A percentile compares a stretch with the other conserved stretches of the same genome.
Evolutionary conservation across 1,140 invertebrate species (phyloP).

Genomic region (Streblospio benedicti): DNA sequence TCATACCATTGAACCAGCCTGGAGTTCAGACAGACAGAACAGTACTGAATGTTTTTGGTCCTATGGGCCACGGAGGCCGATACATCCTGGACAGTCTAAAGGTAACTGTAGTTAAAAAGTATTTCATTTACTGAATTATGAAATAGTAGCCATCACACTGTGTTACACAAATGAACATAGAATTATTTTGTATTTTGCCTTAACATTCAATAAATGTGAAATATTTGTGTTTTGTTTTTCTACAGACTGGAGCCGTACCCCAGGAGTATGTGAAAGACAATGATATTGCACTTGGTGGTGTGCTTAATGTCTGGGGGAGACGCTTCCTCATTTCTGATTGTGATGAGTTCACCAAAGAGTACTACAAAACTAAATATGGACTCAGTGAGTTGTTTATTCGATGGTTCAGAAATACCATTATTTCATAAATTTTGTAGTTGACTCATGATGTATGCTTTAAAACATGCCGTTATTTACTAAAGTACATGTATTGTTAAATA

Average conservation of each 20-base stretch:
- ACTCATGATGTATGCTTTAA: background rate
- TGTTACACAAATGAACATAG: no score
- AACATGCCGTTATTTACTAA: background rate
- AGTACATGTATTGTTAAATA: background rate
- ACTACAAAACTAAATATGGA: conserved; percentile 49
- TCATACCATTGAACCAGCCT: conserved; percentile 51
- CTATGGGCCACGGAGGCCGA: conserved; percentile 54
- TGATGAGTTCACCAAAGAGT: conserved; percentile 49
- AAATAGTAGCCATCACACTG: no score
- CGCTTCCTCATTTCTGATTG: conserved; percentile 43
- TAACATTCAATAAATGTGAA: no score
- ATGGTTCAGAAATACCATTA: conserved; percentile 21
- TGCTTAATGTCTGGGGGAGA: conserved; percentile 44
- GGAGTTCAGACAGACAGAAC: conserved; percentile 56
- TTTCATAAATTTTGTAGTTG: conserved; percentile 20
- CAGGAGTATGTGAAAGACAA: conserved; percentile 59
- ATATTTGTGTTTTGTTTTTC: no score
- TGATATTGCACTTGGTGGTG: conserved; percentile 58
- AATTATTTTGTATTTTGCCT: no score
- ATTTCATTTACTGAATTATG: no score
- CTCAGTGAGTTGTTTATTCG: conserved; percentile 36
- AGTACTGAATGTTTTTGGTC: conserved; percentile 63
- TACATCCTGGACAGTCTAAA: conserved; percentile 51
- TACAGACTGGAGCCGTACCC: conserved; percentile 42
- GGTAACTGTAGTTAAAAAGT: no score